Evolutionary conservation across 1,140 invertebrate genomes (phyloP).

Genomic region (Diachasmimorpha longicaudata): DNA sequence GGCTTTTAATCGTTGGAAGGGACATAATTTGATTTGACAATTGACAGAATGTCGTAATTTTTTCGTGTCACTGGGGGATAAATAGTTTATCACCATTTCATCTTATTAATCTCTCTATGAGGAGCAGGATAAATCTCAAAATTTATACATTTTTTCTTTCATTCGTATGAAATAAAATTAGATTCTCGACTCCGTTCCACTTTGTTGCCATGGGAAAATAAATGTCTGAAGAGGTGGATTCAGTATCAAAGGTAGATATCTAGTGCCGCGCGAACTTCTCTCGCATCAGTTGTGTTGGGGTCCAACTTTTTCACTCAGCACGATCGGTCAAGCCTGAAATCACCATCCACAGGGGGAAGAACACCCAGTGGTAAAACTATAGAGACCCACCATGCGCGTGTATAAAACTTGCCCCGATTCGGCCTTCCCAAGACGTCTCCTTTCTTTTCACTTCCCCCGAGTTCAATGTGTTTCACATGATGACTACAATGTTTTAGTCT

Average conservation of each 20-base stretch:
- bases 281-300: constrained; percentile 10
- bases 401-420: background rate
- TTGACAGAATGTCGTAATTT: background rate
- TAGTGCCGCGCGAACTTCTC: constrained; percentile 5
- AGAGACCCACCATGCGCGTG: background rate
- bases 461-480: constrained; percentile 23
- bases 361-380: background rate
- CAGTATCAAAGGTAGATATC: constrained; percentile 3
- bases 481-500: constrained; percentile 19
- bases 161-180: background rate
- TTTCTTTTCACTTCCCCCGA: constrained; percentile 11
- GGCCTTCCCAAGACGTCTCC: background rate
- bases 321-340: constrained; percentile 55
- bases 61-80: background rate
- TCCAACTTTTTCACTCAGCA: constrained; percentile 54
- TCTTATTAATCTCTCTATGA: background rate
- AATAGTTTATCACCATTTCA: background rate
- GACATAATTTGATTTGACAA: background rate
- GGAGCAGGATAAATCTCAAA: background rate
- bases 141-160: background rate
- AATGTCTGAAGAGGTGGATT: background rate
- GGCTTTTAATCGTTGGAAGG: background rate
- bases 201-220: constrained; percentile 21
- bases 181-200: background rate
- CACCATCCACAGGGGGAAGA: constrained; percentile 30